Conservation (phyloP, 2,113 vertebrate species). For the Dissostichus mawsoni region DNA sequence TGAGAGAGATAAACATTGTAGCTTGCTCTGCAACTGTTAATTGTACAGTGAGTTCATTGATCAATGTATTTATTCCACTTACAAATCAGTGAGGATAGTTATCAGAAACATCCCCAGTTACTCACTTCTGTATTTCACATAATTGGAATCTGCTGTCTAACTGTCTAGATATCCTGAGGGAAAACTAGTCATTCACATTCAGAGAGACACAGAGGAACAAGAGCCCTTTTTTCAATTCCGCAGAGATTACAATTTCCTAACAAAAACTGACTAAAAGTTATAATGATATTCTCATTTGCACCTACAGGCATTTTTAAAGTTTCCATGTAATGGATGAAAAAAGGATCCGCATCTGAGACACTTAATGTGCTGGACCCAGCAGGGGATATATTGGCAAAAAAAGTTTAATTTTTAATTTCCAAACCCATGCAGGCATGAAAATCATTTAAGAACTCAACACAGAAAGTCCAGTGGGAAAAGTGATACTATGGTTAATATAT, state of each 20-base stretch:
- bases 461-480: not conserved
- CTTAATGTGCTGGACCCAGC: not conserved
- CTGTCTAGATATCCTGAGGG: not conserved
- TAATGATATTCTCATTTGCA: not conserved
- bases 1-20: not conserved
- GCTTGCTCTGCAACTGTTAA: not conserved
- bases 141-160: not conserved
- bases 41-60: not conserved
- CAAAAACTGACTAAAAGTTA: not conserved
- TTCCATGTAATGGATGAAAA: not conserved
- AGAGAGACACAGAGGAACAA: not conserved
- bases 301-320: not conserved
- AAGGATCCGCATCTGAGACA: not conserved
- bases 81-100: not conserved
- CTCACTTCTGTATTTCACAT: not conserved
- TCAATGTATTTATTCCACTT: not conserved
- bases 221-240: not conserved
- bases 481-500: not conserved
- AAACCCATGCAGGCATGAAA: not conserved
- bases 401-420: not conserved
- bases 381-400: not conserved
- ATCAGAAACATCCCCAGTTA: not conserved
- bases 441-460: too few relatives aligned
- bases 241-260: not conserved
- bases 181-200: not conserved